Conservation (phyloP, 2,888 invertebrate genomes). For the Boloria euphrosyne region DNA sequence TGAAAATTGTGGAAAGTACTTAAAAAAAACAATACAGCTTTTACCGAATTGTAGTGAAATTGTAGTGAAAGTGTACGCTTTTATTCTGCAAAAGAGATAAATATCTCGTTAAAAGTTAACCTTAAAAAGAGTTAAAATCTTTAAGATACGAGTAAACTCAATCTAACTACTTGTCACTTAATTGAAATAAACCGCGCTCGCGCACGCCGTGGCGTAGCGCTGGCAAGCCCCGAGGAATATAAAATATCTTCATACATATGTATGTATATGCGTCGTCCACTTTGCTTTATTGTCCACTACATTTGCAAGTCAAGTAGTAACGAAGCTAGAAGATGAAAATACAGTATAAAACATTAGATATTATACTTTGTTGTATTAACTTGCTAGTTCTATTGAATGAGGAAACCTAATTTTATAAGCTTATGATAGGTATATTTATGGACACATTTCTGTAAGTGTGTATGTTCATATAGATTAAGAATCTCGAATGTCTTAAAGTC, state of each 20-base stretch:
- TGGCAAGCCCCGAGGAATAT: slow-evolving; percentile 1
- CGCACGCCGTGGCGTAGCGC: background rate
- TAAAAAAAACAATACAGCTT: too few species aligned
- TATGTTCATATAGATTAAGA: background rate
- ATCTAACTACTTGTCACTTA: background rate
- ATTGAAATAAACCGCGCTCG: background rate
- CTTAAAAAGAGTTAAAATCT: too few species aligned
- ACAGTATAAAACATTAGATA: slow-evolving; percentile 8
- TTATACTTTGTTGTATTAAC: slow-evolving; percentile 14
- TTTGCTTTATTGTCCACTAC: slow-evolving; percentile 30
- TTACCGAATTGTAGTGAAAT: too few species aligned
- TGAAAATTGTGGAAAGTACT: too few species aligned
- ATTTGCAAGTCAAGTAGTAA: slow-evolving; percentile 31
- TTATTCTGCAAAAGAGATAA: too few species aligned
- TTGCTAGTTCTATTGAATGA: slow-evolving; percentile 5
- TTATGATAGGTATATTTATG: background rate
- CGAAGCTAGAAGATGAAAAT: background rate
- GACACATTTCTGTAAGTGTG: background rate
- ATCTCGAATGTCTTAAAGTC: too few species aligned
- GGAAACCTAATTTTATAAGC: too few species aligned
- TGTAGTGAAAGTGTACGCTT: too few species aligned
- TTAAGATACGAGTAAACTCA: background rate
- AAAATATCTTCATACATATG: slow-evolving; percentile 20
- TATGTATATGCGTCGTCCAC: slow-evolving; percentile 18
- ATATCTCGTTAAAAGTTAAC: too few species aligned